Percentiles rank a stretch among this genome's conserved stretches.
Conservation (phyloP, 1,140 invertebrate genomes). For the Arion vulgaris region DNA sequence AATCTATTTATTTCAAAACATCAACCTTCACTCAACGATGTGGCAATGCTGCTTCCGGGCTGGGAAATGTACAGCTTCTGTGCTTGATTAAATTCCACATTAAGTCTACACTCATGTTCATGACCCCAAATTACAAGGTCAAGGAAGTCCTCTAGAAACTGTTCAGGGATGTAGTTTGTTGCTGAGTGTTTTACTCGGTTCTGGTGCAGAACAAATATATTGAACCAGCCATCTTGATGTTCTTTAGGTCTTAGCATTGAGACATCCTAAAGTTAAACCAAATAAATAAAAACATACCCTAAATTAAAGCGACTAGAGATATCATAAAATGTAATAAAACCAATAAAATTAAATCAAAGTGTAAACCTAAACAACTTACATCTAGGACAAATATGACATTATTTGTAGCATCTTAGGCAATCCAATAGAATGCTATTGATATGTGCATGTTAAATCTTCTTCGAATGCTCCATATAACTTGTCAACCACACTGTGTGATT, state of each 20-base stretch:
- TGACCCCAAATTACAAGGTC: slow-evolving; percentile 98
- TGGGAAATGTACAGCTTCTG: slow-evolving; percentile 87
- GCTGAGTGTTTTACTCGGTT: slow-evolving; percentile 84
- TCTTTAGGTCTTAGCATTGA: slow-evolving; percentile 81
- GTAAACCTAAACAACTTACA: too few relatives aligned
- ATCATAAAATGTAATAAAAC: too few relatives aligned
- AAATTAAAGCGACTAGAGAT: too few relatives aligned
- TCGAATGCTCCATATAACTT: too few relatives aligned
- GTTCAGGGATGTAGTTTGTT: slow-evolving; percentile 90
- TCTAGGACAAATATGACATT: too few relatives aligned
- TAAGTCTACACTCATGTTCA: slow-evolving; percentile 93
- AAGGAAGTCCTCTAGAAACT: slow-evolving; percentile 87
- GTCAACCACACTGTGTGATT: too few relatives aligned
- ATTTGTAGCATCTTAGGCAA: too few relatives aligned
- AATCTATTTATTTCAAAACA: too few relatives aligned
- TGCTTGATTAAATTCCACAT: slow-evolving; percentile 75
- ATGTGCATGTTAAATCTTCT: too few relatives aligned
- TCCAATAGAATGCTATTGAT: too few relatives aligned
- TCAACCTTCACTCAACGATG: slow-evolving; percentile 86
- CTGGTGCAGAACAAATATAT: slow-evolving; percentile 95
- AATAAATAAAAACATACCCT: too few relatives aligned
- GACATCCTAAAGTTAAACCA: slow-evolving; percentile 75
- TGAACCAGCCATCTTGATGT: slow-evolving; percentile 86
- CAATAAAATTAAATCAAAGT: too few relatives aligned
- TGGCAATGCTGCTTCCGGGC: slow-evolving; percentile 96